Base-by-base conservation (phyloP, 2,797 vertebrate species). In the Amphiprion clarkii region DNA sequence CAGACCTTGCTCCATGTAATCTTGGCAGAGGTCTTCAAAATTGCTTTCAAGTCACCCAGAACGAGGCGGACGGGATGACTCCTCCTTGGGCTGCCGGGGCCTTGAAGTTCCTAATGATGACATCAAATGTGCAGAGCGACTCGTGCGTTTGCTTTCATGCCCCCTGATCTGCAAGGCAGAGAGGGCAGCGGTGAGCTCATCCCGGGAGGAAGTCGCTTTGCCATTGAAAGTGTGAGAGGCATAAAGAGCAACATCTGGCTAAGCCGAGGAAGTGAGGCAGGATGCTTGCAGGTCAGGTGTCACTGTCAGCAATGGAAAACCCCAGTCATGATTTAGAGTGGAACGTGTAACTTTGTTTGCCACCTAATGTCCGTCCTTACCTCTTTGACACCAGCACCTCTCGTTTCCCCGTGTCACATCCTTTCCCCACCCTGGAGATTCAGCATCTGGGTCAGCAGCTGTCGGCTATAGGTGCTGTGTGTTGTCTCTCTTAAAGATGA, bases 171-270 rank as follows among this genome's bases (percentile, higher is more conserved):
- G 78, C 86, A 83, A 83, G 79, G 73, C 86, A 57, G 51, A 78
- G 86, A 74, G 63, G 86, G 85, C 79, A 91, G 82, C 23, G 57
- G 62, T 94, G 91, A 95, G 88, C 91, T 94, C 91, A 93, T 93
- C 64, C 76, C 71, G 67, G 60, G 84, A 87, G 93, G 91, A 93
- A 91, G 87, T 85, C 74, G n/a, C 76, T 89, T 78, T 78, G 74
- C 85, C 64, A 72, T 61, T 87, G 76, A 85, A 76, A 74, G 27
- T 27, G 19, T 69, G 25, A 78, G 36, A 82, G 64, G 82, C 60
- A 62, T 76, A 84, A 29, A 64, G 82, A 76, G 78, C 76, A 90
- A 93, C 93, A 94, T 93, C 93, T 94, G 93, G 88, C 79, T 62
- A 13, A 76, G 82, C 23, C 79, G 36, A 71, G 91, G 90, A 93